Evolutionary conservation across 2,888 invertebrate genomes (phyloP), one percentile per base, ranked within the genome.

Genomic region (Caenorhabditis panamensis): DNA sequence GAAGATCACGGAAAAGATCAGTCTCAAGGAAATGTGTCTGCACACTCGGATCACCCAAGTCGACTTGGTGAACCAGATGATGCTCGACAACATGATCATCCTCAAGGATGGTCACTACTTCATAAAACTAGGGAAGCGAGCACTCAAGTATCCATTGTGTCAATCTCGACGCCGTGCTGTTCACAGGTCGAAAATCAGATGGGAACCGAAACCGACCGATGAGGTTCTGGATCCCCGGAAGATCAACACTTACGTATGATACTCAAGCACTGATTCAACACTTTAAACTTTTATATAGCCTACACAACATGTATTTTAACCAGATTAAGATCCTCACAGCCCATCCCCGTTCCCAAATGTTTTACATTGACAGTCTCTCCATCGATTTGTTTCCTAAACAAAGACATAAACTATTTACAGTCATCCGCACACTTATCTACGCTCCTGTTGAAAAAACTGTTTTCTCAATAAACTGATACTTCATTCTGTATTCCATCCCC

Each of bases 41-140:
- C 58, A 64, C 2, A 87, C 87, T 4, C 49, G 87, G 36, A 87
- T 87, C 26, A 58, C 79, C 18, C 82, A 77, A 1, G 56, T 77
- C 13, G 86, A 87, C 69, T 79, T 87, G 1, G 67, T 86, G 11
- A 84, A 83, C 36, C 86, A 86, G 59, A 41, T 87, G 53, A 62
- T 87, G 72, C 37, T 79, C 16, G 87, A 87, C 64, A 73, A 82
- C 13, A 20, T 87, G 20, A 64, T 87, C 2, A 44, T 76, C 8
- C 63, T 77, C 26, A 80, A 79, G 41, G 64, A 79, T n/a, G 81
- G 78, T 9, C 22, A 47, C 16, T 84, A 83, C 64, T 84, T 37
- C 18, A 75, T 87, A 8, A 87, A 87, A 56, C 73, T 82, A n/a
- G 82, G 80, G 68, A 85, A 80, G 44, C 83, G 86, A 1, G 86